These are phyloP conservation scores for Archocentrus centrarchus DNA, from an alignment of 2,113 vertebrate genomes.

Conservation along the genomic window DNA sequence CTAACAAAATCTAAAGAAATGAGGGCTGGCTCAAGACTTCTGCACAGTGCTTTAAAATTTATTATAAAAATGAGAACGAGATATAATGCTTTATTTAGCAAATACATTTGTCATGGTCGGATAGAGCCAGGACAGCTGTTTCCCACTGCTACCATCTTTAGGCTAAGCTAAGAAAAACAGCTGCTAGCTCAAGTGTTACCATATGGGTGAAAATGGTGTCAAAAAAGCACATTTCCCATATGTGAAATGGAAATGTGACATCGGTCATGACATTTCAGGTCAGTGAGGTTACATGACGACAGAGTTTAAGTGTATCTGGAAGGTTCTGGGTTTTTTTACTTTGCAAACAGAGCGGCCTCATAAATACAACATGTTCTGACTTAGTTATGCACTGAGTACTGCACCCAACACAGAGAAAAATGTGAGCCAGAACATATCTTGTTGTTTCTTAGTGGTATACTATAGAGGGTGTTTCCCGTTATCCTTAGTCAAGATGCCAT, in stretches of 20 bases:
- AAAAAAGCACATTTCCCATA: background rate
- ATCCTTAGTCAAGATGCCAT: background rate
- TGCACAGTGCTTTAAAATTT: background rate
- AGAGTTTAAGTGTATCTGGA: background rate
- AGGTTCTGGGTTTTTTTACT: slow-evolving; percentile 43
- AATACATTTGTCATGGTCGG: background rate
- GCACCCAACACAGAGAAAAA: background rate
- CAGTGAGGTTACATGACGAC: slow-evolving; percentile 30
- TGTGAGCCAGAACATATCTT: background rate
- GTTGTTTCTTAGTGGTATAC: background rate
- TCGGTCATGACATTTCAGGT: slow-evolving; percentile 13
- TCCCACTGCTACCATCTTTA: background rate
- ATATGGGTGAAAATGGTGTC: background rate
- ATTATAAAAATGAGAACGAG: background rate
- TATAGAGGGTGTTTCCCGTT: background rate
- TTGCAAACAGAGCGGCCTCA: slow-evolving; percentile 42
- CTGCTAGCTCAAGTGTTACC: background rate
- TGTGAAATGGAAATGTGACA: background rate
- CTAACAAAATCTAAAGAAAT: background rate
- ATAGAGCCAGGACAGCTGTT: background rate
- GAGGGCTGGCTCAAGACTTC: background rate
- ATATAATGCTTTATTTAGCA: background rate
- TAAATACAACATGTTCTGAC: slow-evolving; percentile 18
- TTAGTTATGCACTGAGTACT: slow-evolving; percentile 24
- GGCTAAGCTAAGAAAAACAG: background rate